A percentile compares a stretch with the other conserved stretches of the same genome.
phyloP scores from a whole-genome alignment of 2,888 invertebrate genomes.

The Leistus spinibarbis region DNA sequence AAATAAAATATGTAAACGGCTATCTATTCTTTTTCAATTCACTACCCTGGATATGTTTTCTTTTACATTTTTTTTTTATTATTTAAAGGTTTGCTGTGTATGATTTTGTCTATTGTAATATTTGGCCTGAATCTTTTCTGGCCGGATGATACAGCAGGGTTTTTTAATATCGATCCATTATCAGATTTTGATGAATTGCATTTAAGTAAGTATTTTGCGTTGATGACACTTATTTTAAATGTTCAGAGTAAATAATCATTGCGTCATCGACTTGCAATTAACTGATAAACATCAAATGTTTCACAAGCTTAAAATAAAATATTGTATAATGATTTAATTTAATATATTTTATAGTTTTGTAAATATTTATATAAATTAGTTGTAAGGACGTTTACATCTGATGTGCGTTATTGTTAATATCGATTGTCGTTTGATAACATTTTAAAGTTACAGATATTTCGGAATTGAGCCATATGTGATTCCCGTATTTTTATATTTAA shows the following conservation, averaged over 20 bases:
- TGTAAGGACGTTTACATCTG: background rate
- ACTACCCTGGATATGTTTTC: background rate
- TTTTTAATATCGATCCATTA: conserved; percentile 62
- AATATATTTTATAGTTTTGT: background rate
- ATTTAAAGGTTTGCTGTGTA: conserved; percentile 58
- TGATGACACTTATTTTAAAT: too few relatives aligned
- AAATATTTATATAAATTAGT: background rate
- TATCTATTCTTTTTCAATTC: conserved; percentile 1
- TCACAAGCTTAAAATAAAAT: too few relatives aligned
- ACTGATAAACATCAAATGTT: too few relatives aligned
- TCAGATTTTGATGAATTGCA: conserved; percentile 60
- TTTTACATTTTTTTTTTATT: conserved; percentile 15
- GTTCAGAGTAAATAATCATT: too few relatives aligned
- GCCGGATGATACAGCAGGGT: conserved; percentile 56
- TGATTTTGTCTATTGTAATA: conserved; percentile 56
- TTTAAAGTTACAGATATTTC: too few relatives aligned
- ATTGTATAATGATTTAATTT: background rate
- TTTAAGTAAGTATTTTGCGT: conserved; percentile 56
- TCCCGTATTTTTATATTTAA: background rate
- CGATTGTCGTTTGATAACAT: too few relatives aligned
- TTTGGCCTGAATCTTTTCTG: conserved; percentile 57
- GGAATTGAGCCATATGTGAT: background rate
- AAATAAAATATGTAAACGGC: too few relatives aligned
- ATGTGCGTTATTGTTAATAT: too few relatives aligned
- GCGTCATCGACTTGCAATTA: background rate